Evolutionary conservation across 2,888 invertebrate species (phyloP), one percentile per base, ranked within the genome.

Genomic region (Polyploca ridens): DNA sequence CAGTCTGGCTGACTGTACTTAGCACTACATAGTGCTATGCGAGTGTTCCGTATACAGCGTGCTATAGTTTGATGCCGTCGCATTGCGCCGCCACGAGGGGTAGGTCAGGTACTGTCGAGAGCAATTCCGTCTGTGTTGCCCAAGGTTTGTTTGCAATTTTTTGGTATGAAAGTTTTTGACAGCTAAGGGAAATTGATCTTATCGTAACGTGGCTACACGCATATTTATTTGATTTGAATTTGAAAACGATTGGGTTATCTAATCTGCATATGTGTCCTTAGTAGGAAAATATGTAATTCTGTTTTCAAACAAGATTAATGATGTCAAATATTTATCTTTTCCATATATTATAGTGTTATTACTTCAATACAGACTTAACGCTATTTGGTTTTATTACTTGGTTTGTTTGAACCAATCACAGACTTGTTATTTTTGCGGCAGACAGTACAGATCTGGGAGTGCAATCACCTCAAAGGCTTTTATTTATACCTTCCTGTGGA

Each of bases 21-120:
- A 63, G 68, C 70, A 62, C 66, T 69, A 68, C 69, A 70, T 58
- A 60, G 68, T 46, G 63, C 66, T 74, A 46, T n/a, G 46, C 46
- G 64, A 13, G 62, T 66, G 66, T 72, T 60, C 59, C 64, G 63
- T 64, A 19, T 54, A 54, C 54, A 54, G 46, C 19, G 49, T 57
- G 63, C 67, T 60, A 67, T 65, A 61, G 69, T 65, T 69, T 63
- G 67, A 54, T 54, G 10, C 54, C 72, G 82, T 76, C 84, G 86
- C 87, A 87, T 79, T 84, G 84, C 86, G 83, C 85, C 80, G 84
- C 74, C 82, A 70, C 74, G 87, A 78, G 82, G 87, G 90, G 86
- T 86, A 90, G 91, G 91, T 91, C 90, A 82, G 82, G 70, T 64
- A 65, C 65, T 67, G 67, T 67, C 54, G 54, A 19, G 54, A 16